Evolutionary conservation across 2,797 vertebrate species (phyloP), one percentile per base, ranked within the genome.

Genomic region (Acestrorhynchus altus): DNA sequence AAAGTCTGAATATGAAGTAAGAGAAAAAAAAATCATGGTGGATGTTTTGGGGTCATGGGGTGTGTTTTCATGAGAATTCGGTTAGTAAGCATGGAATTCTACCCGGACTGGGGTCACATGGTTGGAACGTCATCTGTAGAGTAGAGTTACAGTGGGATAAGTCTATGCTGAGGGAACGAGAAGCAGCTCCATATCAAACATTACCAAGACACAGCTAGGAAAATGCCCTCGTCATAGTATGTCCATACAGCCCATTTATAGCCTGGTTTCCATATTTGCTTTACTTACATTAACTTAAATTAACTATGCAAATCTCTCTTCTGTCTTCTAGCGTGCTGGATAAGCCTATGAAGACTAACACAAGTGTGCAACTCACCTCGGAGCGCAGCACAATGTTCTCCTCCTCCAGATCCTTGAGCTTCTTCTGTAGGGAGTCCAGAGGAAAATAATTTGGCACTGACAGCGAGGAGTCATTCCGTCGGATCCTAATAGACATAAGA

Each of bases 381-480:
- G 95, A 96, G 75, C 98, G 94, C 72, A 99, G 92, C 0, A 95
- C 96, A 44, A 97, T 94, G 8, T 99, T 99, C 87, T 99, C 98
- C 76, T 97, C 97, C 85, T 99, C 97, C 15, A 99, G 93, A 82
- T 99, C 97, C 91, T 99, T 97, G 59, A 99, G 95, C 87, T 99
- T 99, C 93, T 96, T 99, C 77, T 99, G 97, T 79, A 99, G 92
- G 1, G 95, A 97, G 86, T 99, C 98, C 92, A 99, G 83, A 47
- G 97, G 97, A 83, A 98, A 97, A 88, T 93, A 95, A 76, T 89
- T 94, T 86, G 97, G 96, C 72, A 95, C 90, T 0, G 94, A 95
- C 78, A 93, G 92, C 1, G 89, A 93, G 0, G 93, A 95, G 83
- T 99, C 97, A 83, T 94, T 96, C 60, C 93, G 94, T 83, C 94